phyloP scores from a whole-genome alignment of 1,140 invertebrate genomes.

The Drosophila jambulina region DNA sequence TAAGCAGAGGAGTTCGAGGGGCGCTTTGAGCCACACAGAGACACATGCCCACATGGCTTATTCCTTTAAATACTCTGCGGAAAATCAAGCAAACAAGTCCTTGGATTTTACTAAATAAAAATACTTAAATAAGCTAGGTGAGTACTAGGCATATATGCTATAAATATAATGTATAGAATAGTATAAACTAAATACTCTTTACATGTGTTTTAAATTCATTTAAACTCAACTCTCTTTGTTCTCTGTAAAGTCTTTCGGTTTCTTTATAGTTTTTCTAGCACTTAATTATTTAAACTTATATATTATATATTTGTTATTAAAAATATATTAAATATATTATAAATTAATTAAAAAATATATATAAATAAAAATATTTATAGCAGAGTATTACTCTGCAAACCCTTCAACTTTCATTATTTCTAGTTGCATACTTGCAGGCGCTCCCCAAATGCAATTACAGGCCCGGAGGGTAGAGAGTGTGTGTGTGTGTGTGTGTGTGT shows the following conservation, averaged over 20 bases:
- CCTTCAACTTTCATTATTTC: slow-evolving; percentile 7
- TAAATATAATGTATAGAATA: background rate
- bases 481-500: background rate
- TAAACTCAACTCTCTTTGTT: background rate
- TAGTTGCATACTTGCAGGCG: slow-evolving; percentile 64
- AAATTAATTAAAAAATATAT: no score
- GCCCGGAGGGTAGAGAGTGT: background rate
- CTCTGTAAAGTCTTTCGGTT: background rate
- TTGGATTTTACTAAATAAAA: background rate
- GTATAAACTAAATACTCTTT: background rate
- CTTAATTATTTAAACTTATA: background rate
- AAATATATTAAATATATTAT: no score
- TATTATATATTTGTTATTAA: background rate
- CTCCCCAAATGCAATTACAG: slow-evolving; percentile 19
- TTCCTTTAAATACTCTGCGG: background rate
- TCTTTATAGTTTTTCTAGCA: no score
- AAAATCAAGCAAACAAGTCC: background rate
- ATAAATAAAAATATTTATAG: background rate
- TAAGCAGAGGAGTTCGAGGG: background rate
- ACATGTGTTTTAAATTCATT: background rate
- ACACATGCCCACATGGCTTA: slow-evolving; percentile 1
- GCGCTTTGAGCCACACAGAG: slow-evolving; percentile 11
- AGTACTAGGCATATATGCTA: background rate
- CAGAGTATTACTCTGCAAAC: background rate
- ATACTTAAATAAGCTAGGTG: background rate